Evolutionary conservation across 2,797 vertebrate genomes (phyloP), one percentile per base, ranked within the genome.

Genomic region (Crenuchus spilurus): DNA sequence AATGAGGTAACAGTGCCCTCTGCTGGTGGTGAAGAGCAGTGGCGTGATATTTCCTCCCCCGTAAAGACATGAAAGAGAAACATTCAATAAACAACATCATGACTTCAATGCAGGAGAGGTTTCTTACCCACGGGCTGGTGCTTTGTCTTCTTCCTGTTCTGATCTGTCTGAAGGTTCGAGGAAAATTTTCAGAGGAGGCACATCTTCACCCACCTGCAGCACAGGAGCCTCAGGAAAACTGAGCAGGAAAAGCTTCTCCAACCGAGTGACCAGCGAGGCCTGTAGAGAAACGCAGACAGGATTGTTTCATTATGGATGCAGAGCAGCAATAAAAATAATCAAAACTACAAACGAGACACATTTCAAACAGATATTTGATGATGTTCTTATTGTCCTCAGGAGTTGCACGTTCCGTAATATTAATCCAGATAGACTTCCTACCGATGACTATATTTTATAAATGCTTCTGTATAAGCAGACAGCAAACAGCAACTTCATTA

Each of bases 211-310:
- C 71, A 88, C 52, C 65, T 80, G 83, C 79, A 79, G 54, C 68
- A 87, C 76, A 41, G 87, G 81, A 2, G 88, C 64, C 49, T 86
- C 89, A 77, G 95, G 95, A 89, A 99, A 99, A 89, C 92, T 95
- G 65, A 82, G 87, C 88, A 93, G 92, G 79, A 99, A 96, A 82
- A 99, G 88, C 86, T 87, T 90, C 86, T 96, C 94, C 89, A 99
- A 87, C 16, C 94, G 94, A 81, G 88, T 88, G 76, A 92, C 85
- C 83, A 96, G 91, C 1, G 84, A 86, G 83, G 84, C 89, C 97
- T 97, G 75, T 24, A 87, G 26, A 8, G 41, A 51, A 6, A 49
- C 13, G 39, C 48, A 24, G 14, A 68, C 2, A 60, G 22, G n/a
- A n/a, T n/a, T n/a, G n/a, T n/a, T n/a, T n/a, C n/a, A n/a, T n/a